Base-by-base conservation (phyloP, 2,797 vertebrate species). In the Momotus momota region DNA sequence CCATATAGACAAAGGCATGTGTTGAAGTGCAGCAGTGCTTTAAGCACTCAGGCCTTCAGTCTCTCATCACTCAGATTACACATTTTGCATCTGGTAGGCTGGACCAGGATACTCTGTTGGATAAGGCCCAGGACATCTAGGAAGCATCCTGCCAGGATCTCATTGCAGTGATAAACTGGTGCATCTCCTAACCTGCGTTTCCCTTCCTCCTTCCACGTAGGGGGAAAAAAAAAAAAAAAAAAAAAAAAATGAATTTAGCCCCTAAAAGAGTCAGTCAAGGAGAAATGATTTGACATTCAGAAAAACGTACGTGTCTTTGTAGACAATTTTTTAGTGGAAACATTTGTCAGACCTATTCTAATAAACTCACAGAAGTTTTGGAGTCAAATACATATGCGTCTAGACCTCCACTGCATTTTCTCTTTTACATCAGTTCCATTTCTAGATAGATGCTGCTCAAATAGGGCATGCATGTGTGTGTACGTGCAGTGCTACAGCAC, bases 311-410 rank as follows among this genome's bases (percentile, higher is more conserved):
- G 5, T 65, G 85, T 79, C 43, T 70, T 87, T 58, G 7, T 31
- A 62, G 21, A 7, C 21, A 87, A 35, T 75, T 79, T 77, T 72
- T 22, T 62, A 65, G 12, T 29, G 35, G n/a, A 84, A 71, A 82
- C 74, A 35, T 35, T 67, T 84, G 78, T 74, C 57, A 75, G 18
- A 2, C 20, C 20, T 61, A 12, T 61, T 19, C 14, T 91, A 81
- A 92, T 67, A 92, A 86, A 64, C 11, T 71, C 49, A 26, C 7
- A 41, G 49, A 69, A 61, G 12, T 35, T 49, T 69, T 66, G 57
- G 18, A 88, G 73, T 64, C 4, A 48, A 74, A 69, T 43, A 67
- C 0, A 0, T 52, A 49, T 3, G 1, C 2, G 4, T 90, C 67
- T 81, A 49, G 86, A 66, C 40, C 90, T 82, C 31, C 57, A 60